Percentiles rank a stretch among this genome's conserved stretches.
Conservation (phyloP, 2,888 invertebrate species). For the Fabriciana adippe region DNA sequence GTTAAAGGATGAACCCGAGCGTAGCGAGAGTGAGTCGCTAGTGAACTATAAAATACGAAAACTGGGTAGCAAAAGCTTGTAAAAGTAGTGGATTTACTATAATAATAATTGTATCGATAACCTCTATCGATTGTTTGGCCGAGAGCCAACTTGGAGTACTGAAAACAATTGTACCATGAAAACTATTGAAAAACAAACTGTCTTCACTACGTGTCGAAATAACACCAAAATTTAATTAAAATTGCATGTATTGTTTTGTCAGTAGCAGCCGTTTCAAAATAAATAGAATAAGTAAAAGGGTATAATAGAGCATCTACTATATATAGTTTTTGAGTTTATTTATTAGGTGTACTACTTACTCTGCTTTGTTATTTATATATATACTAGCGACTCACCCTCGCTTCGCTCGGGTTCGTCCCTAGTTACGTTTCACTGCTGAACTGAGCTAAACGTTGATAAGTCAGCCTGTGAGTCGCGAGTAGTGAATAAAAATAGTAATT, state of each 20-base stretch:
- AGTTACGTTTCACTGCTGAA: too few species aligned
- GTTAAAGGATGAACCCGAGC: too few species aligned
- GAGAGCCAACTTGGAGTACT: conserved; percentile 46
- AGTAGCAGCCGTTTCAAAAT: neutral
- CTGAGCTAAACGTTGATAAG: too few species aligned
- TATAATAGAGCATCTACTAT: too few species aligned
- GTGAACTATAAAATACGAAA: neutral
- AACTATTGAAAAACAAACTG: conserved; percentile 29
- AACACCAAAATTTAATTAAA: conserved; percentile 19
- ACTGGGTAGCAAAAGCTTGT: neutral
- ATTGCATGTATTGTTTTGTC: conserved; percentile 4
- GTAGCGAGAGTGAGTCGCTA: neutral
- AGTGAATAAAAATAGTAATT: too few species aligned
- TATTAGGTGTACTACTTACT: too few species aligned
- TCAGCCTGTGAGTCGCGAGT: too few species aligned
- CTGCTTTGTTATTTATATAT: too few species aligned
- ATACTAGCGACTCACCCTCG: too few species aligned
- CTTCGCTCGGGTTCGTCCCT: too few species aligned
- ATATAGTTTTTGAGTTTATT: too few species aligned
- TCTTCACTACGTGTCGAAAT: conserved; percentile 13
- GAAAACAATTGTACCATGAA: conserved; percentile 30
- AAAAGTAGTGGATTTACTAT: conserved; percentile 12
- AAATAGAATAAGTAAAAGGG: too few species aligned
- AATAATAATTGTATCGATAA: conserved; percentile 31
- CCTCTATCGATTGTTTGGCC: conserved; percentile 50